Base-by-base conservation (phyloP, 2,888 invertebrate genomes). In the Coremacera marginata region DNA sequence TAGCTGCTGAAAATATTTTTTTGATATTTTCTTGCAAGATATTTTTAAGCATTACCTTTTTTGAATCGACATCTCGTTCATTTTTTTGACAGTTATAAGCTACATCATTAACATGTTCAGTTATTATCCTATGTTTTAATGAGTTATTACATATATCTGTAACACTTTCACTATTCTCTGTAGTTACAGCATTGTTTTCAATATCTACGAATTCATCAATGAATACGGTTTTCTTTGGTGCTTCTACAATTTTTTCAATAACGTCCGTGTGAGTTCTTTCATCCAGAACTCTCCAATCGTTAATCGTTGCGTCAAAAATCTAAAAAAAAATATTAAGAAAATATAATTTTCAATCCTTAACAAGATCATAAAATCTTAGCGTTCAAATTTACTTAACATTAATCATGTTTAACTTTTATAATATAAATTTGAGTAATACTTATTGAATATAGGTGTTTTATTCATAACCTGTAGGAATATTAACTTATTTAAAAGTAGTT, bases 291-390 rank as follows among this genome's bases (percentile, higher is more conserved):
- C 89, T 89, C 90, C 90, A 90, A 75, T 89, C 89, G 80, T 90
- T 90, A 79, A 89, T 89, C 80, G 88, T 87, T 16, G 90, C 89
- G 87, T 90, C 90, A 79, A 89, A 90, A 75, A 89, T 89, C 89
- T 74, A 34, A 7, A 55, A 74, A 74, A 27, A 62, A n/a, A 57
- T 1, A 25, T 4, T 31, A 31, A 31, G 31, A 9, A 25, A 22
- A 63, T 55, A 55, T 22, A 19, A 3, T 19, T 55, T 55, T n/a
- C 19, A 55, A 52, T 55, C 19, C 7, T 8, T 9, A 37, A 37
- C 8, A 37, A 37, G 5, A 37, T 8, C 37, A 7, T 31, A 31
- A 31, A 31, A 31, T 31, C 31, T 31, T 31, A 4, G 3, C 3
- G 31, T 5, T 31, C 5, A 31, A 3, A 31, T 31, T 31, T 4